These are phyloP conservation scores for Anseranas semipalmata DNA, from an alignment of 2,113 vertebrate genomes.

Conservation along the genomic window DNA sequence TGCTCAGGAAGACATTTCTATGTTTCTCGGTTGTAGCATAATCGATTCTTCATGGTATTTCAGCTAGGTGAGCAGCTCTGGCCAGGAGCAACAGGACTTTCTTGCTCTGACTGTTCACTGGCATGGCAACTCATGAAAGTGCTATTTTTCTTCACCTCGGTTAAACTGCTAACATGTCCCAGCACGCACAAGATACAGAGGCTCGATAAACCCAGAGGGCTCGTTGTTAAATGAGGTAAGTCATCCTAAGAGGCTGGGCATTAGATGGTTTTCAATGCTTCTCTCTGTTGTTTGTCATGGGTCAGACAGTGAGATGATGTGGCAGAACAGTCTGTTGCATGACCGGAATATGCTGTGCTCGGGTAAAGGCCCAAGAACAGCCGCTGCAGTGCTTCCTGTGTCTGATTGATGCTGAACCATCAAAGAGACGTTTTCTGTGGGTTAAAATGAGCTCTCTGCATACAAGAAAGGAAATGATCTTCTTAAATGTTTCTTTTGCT, in stretches of 20 bases:
- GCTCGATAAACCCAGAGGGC: not conserved
- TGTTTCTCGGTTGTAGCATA: not conserved
- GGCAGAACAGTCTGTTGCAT: not conserved
- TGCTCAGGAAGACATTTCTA: not conserved
- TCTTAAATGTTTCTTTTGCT: not conserved
- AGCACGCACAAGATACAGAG: not conserved
- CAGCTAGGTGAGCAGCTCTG: not conserved
- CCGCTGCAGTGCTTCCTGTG: not conserved
- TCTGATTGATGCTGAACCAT: not conserved
- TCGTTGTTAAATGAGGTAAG: constrained; percentile 16
- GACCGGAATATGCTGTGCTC: not conserved
- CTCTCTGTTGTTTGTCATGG: not conserved
- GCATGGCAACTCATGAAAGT: not conserved
- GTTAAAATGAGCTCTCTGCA: not conserved
- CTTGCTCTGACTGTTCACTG: not conserved
- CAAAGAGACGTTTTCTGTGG: not conserved
- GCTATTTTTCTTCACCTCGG: constrained; percentile 9
- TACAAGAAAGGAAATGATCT: not conserved
- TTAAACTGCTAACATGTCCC: constrained; percentile 1
- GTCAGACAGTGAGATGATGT: not conserved
- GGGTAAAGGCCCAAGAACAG: not conserved
- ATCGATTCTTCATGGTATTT: not conserved
- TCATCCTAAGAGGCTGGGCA: not conserved
- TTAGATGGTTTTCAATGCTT: not conserved
- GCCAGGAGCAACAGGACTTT: constrained; percentile 1